Conservation (phyloP, 2,888 invertebrate genomes). For the Netelia inedita region DNA sequence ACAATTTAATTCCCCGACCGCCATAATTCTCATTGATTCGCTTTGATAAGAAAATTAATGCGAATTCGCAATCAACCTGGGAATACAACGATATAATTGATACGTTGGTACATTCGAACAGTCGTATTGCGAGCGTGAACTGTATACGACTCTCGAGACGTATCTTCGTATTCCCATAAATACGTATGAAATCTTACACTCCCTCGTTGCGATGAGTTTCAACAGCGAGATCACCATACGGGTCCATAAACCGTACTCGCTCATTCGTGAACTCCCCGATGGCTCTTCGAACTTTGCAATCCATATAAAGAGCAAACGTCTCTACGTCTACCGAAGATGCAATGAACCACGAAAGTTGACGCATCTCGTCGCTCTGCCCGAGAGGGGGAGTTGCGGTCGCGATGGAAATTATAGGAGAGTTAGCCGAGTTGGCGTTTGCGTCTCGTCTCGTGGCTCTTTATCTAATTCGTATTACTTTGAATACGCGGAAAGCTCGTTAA, state of each 20-base stretch:
- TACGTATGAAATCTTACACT: conserved; percentile 63
- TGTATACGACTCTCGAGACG: conserved; percentile 1
- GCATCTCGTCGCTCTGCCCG: not conserved
- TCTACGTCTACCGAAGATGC: conserved; percentile 26
- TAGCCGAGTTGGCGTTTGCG: not conserved
- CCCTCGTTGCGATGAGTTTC: not conserved
- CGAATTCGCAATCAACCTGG: not conserved
- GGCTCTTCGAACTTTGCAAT: conserved; percentile 22
- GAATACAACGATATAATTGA: not conserved
- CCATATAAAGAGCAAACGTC: not conserved
- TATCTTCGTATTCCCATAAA: conserved; percentile 57
- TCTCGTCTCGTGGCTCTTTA: conserved; percentile 33
- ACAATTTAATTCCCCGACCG: not conserved
- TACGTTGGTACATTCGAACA: not conserved
- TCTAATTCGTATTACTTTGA: conserved; percentile 24
- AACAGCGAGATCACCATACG: conserved; percentile 56
- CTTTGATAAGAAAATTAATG: not conserved
- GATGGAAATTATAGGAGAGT: conserved; percentile 15
- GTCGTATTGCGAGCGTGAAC: not conserved
- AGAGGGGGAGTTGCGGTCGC: not conserved
- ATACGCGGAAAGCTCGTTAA: conserved; percentile 10
- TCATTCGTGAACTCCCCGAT: conserved; percentile 56
- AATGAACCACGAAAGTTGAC: conserved; percentile 29
- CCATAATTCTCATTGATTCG: not conserved
- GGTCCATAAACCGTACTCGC: conserved; percentile 59